Percentiles rank a stretch among this genome's conserved stretches.
Conservation (phyloP, 2,113 vertebrate genomes). For the Orcinus orca region DNA sequence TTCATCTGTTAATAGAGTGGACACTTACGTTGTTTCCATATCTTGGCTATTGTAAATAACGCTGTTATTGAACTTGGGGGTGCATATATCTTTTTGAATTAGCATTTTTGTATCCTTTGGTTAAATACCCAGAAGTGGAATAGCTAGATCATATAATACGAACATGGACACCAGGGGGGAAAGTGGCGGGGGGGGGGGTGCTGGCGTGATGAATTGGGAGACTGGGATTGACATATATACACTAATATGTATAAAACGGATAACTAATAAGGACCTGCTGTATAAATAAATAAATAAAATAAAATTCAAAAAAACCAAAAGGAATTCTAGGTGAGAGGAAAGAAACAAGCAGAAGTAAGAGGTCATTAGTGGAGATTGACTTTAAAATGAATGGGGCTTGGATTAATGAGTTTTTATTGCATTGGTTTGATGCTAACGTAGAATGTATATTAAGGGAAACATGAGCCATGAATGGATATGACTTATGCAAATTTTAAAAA, state of each 20-base stretch:
- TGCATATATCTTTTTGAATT: neutral
- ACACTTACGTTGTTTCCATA: neutral
- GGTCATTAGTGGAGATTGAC: neutral
- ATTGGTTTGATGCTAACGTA: conserved; percentile 38
- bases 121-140: neutral
- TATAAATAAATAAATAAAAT: too few species aligned
- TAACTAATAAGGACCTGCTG: too few species aligned
- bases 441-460: conserved; percentile 55
- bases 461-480: conserved; percentile 50
- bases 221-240: too few species aligned
- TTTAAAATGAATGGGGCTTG: conserved; percentile 54
- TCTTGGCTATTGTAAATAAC: neutral
- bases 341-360: conserved; percentile 20
- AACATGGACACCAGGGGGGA: too few species aligned
- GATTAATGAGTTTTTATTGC: conserved; percentile 63
- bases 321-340: conserved; percentile 34
- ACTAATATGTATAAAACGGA: too few species aligned
- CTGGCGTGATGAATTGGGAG: too few species aligned
- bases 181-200: too few species aligned
- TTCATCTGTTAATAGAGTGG: too few species aligned
- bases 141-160: too few species aligned
- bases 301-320: neutral
- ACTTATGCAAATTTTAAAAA: conserved; percentile 61
- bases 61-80: neutral
- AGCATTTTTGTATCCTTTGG: neutral